These are phyloP conservation scores for Menidia beryllina DNA, from an alignment of 2,113 vertebrate genomes.

Conservation along the genomic window DNA sequence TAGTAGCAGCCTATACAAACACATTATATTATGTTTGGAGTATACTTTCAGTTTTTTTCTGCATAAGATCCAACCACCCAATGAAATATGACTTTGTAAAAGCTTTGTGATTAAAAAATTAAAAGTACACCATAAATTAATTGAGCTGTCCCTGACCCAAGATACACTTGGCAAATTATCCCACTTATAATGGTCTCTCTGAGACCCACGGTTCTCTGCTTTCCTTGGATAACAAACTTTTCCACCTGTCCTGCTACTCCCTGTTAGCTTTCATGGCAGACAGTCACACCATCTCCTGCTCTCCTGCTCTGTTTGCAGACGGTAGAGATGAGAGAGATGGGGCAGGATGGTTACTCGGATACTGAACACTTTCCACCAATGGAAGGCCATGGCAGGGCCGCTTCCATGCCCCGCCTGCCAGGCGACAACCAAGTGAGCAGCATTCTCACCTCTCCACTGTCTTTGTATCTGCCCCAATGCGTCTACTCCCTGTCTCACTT, in stretches of 20 bases:
- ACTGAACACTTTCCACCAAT: constrained; percentile 92
- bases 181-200: constrained; percentile 23
- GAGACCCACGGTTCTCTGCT: constrained; percentile 47
- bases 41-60: neutral
- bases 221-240: constrained; percentile 51
- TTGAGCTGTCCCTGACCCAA: neutral
- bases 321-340: constrained; percentile 96
- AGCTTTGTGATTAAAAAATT: neutral
- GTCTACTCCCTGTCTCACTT: constrained; percentile 38
- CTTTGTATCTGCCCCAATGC: constrained; percentile 45
- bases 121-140: constrained; percentile 11
- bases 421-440: constrained; percentile 97
- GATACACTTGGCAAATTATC: constrained; percentile 37
- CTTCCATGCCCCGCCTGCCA: constrained; percentile 96
- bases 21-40: constrained; percentile 15
- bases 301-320: constrained; percentile 86
- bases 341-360: constrained; percentile 92
- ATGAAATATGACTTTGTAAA: too few relatives aligned
- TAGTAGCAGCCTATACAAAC: constrained; percentile 21
- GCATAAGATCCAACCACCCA: neutral
- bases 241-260: constrained; percentile 38
- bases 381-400: constrained; percentile 93
- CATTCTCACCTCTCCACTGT: constrained; percentile 76
- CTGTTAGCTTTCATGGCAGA: constrained; percentile 69
- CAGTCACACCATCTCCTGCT: constrained; percentile 78